These are phyloP conservation scores for Brachyhypopomus gauderio DNA, from an alignment of 2,113 vertebrate genomes.

Conservation along the genomic window DNA sequence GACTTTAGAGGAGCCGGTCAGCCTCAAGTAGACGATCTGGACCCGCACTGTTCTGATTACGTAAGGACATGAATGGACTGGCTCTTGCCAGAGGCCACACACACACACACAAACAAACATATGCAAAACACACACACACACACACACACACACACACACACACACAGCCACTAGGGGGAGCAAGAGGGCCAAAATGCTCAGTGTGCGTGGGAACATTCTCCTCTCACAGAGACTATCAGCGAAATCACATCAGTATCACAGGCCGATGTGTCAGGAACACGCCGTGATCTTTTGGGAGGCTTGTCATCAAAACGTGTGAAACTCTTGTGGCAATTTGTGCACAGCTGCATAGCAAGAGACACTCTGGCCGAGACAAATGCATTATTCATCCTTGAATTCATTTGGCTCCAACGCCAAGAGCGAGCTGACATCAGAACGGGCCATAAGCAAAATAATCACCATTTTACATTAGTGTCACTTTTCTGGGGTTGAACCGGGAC, in stretches of 20 bases:
- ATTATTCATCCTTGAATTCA: slow-evolving; percentile 41
- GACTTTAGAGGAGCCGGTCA: not conserved
- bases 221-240: not conserved
- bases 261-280: not conserved
- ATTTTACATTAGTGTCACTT: not conserved
- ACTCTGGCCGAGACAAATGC: slow-evolving; percentile 17
- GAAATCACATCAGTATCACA: slow-evolving; percentile 32
- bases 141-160: not conserved
- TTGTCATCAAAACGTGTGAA: slow-evolving; percentile 39
- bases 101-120: not conserved
- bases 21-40: no score
- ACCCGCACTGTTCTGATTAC: not conserved
- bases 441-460: not conserved
- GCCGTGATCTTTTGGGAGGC: slow-evolving; percentile 8
- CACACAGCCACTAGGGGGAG: slow-evolving; percentile 52
- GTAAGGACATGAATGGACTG: slow-evolving; percentile 21
- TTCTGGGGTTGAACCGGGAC: not conserved
- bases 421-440: slow-evolving; percentile 16
- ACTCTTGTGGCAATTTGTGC: not conserved
- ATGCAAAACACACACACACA: no score
- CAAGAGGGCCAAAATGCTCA: slow-evolving; percentile 13
- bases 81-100: slow-evolving; percentile 1
- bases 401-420: slow-evolving; percentile 4
- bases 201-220: not conserved
- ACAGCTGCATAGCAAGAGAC: slow-evolving; percentile 31